These are phyloP conservation scores for Mesitornis unicolor DNA, from an alignment of 2,113 vertebrate genomes.

Conservation along the genomic window DNA sequence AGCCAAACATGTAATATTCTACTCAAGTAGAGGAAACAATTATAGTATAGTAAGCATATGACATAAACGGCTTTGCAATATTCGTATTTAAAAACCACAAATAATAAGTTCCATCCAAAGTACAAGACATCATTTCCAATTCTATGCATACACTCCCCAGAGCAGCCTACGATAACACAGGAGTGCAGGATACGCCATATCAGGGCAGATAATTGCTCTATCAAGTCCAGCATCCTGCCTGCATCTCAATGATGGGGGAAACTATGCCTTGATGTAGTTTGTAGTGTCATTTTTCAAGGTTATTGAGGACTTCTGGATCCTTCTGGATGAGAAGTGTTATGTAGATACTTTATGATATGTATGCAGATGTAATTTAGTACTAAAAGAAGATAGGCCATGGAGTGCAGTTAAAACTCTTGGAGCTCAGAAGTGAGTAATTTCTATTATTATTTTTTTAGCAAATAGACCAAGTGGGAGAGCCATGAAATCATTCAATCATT, in stretches of 20 bases:
- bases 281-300: conserved; percentile 32
- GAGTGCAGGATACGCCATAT: neutral
- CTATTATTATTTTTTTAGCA: neutral
- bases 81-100: neutral
- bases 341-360: neutral
- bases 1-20: neutral
- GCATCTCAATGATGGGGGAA: conserved; percentile 28
- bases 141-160: neutral
- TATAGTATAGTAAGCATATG: neutral
- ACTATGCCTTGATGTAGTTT: neutral
- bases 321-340: neutral
- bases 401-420: neutral
- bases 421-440: neutral
- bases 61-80: conserved; percentile 6
- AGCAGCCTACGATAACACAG: neutral
- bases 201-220: neutral
- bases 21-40: neutral
- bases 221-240: neutral
- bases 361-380: neutral
- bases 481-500: neutral
- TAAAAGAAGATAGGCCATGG: neutral
- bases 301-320: neutral
- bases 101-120: neutral
- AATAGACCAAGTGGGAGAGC: neutral
- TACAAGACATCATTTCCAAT: neutral